phyloP scores from a whole-genome alignment of 2,888 invertebrate species.

The Ophonus ardosiacus region DNA sequence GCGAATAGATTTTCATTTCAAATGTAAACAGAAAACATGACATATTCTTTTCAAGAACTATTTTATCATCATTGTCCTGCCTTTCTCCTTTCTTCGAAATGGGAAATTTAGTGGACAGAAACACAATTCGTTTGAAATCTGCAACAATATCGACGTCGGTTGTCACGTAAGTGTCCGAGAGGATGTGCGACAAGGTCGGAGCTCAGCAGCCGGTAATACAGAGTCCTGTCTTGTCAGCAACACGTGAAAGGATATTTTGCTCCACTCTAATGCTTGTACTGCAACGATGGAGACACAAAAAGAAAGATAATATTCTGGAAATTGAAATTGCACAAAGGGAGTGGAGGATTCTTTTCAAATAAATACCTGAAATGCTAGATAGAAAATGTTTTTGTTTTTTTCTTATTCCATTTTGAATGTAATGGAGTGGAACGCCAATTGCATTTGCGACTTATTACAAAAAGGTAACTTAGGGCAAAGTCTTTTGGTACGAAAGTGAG shows the following conservation, averaged over 20 bases:
- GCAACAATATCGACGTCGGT: slow-evolving; percentile 7
- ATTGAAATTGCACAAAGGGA: neutral
- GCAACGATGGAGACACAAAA: neutral
- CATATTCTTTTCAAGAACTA: neutral
- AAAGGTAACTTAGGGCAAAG: too few relatives aligned
- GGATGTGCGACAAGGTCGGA: neutral
- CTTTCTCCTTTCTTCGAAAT: neutral
- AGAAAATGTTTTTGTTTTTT: too few relatives aligned
- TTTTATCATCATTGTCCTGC: neutral
- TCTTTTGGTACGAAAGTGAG: too few relatives aligned
- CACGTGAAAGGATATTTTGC: slow-evolving; percentile 2
- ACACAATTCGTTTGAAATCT: neutral
- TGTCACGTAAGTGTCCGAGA: slow-evolving; percentile 26
- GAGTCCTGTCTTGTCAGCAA: slow-evolving; percentile 32
- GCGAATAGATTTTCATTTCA: too few relatives aligned
- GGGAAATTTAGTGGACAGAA: neutral
- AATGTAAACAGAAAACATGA: too few relatives aligned
- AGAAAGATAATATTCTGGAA: neutral
- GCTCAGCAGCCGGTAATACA: slow-evolving; percentile 12
- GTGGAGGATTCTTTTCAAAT: too few relatives aligned
- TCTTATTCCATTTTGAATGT: too few relatives aligned
- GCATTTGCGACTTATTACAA: too few relatives aligned
- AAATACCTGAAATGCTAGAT: too few relatives aligned
- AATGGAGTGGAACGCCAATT: too few relatives aligned
- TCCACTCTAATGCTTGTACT: neutral